phyloP scores from a whole-genome alignment of 2,113 vertebrate genomes.

The Acrocephalus kingi region DNA sequence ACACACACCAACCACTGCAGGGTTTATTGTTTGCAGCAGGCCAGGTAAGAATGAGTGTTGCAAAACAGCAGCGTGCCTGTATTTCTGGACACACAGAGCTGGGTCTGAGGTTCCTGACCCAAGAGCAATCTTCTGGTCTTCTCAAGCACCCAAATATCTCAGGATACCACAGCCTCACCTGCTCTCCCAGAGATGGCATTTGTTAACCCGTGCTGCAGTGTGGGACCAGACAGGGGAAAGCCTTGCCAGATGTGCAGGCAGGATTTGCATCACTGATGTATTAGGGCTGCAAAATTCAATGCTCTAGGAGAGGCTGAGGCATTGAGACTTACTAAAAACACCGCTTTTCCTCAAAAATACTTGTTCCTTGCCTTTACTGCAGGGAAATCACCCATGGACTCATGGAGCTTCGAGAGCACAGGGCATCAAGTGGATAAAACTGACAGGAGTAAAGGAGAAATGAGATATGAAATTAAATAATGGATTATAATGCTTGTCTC shows the following conservation, averaged over 20 bases:
- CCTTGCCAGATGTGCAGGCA: neutral
- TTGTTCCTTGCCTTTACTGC: neutral
- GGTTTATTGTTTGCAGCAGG: neutral
- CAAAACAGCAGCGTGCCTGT: accelerated
- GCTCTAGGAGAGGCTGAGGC: neutral
- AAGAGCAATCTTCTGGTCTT: neutral
- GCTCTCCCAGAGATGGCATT: neutral
- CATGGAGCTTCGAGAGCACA: neutral
- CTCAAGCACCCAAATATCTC: neutral
- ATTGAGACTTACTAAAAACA: neutral
- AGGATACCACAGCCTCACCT: neutral
- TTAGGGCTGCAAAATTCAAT: neutral
- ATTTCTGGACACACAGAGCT: neutral
- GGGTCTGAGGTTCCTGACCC: neutral
- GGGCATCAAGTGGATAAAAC: neutral
- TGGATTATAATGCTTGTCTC: conserved; percentile 14
- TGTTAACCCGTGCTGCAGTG: accelerated
- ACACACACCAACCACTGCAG: neutral
- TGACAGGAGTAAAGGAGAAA: neutral
- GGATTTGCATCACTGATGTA: neutral
- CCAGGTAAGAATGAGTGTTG: neutral
- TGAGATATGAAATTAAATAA: neutral
- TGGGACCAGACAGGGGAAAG: neutral
- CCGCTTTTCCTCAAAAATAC: neutral
- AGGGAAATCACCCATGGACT: neutral